These are phyloP conservation scores for Microctonus brassicae DNA, from an alignment of 2,888 invertebrate species.

Conservation along the genomic window DNA sequence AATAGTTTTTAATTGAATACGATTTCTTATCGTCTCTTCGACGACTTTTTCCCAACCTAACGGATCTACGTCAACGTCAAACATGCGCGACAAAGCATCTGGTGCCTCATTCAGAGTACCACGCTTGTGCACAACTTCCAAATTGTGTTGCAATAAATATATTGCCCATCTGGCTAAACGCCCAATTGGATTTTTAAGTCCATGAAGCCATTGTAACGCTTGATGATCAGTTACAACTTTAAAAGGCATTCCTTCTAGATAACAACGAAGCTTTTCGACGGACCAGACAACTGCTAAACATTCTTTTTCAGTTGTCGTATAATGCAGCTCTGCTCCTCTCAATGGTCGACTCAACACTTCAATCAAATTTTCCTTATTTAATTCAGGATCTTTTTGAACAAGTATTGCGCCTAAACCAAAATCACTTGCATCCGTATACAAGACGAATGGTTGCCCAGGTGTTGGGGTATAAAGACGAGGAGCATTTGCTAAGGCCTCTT, in stretches of 20 bases:
- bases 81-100: not conserved
- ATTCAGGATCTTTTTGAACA: not conserved
- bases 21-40: not conserved
- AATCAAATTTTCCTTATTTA: not conserved
- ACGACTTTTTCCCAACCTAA: too few species aligned
- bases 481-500: not conserved
- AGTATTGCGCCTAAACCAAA: not conserved
- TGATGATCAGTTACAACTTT: not conserved
- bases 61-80: too few species aligned
- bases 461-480: not conserved
- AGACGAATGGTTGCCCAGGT: not conserved
- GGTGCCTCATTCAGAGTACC: not conserved
- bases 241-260: not conserved
- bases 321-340: not conserved
- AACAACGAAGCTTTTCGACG: not conserved
- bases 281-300: conserved; percentile 15
- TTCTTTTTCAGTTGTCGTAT: conserved; percentile 17
- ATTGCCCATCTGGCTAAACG: not conserved
- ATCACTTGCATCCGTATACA: not conserved
- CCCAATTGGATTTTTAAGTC: not conserved
- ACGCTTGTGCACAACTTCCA: not conserved
- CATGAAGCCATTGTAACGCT: not conserved
- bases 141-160: too few species aligned
- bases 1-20: too few species aligned
- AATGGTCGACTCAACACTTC: not conserved